Conservation (phyloP, 2,113 vertebrate species). For the Deroptyus accipitrinus region DNA sequence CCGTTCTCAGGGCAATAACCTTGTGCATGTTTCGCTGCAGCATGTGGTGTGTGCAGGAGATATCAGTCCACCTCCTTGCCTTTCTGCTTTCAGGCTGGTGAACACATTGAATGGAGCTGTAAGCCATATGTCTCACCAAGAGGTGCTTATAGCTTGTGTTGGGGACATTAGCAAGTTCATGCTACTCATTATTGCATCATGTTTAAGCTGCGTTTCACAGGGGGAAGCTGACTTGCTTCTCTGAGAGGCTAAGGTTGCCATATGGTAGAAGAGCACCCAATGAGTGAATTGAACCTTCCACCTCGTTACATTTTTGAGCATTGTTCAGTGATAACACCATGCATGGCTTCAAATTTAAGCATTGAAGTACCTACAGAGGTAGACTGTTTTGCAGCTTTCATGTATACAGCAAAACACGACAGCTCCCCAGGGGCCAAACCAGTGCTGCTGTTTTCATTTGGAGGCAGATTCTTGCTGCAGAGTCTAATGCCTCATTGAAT, state of each 20-base stretch:
- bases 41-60: neutral
- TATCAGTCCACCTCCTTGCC: neutral
- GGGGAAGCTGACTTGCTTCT: neutral
- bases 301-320: neutral
- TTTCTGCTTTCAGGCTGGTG: neutral
- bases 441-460: neutral
- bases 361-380: neutral
- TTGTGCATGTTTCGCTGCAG: fast-evolving
- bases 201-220: neutral
- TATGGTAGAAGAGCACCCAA: neutral
- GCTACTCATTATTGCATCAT: neutral
- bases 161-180: neutral
- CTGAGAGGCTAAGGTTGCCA: neutral
- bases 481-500: neutral
- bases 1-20: fast-evolving
- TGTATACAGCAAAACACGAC: neutral
- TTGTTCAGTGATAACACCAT: neutral
- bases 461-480: neutral
- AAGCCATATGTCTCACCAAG: neutral
- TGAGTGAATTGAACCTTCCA: fast-evolving
- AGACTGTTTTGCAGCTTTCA: neutral
- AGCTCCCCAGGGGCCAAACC: neutral
- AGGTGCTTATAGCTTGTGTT: neutral
- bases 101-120: neutral
- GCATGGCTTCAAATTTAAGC: neutral